phyloP scores from a whole-genome alignment of 2,113 vertebrate genomes.

The Aldabrachelys gigantea region DNA sequence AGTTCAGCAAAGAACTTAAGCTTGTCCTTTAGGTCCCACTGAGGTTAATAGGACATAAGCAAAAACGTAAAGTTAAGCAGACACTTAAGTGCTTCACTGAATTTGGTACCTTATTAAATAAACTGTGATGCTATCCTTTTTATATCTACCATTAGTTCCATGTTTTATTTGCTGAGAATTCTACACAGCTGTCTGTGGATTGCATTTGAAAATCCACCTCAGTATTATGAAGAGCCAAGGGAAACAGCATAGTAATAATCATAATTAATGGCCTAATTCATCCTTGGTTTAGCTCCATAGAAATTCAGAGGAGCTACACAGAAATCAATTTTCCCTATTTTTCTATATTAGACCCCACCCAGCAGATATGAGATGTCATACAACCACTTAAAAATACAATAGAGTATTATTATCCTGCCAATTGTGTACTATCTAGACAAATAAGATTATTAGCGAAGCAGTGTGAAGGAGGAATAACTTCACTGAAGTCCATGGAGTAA shows the following conservation, averaged over 20 bases:
- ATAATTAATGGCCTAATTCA: constrained; percentile 25
- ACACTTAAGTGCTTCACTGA: neutral
- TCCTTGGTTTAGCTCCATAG: neutral
- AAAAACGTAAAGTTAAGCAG: neutral
- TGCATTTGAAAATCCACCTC: constrained; percentile 35
- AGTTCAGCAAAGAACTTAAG: neutral
- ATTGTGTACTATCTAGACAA: neutral
- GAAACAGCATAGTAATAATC: neutral
- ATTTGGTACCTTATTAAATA: neutral
- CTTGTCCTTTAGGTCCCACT: neutral
- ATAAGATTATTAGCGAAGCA: neutral
- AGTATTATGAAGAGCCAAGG: constrained; percentile 20
- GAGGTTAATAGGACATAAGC: neutral
- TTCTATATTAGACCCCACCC: constrained; percentile 19
- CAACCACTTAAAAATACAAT: constrained; percentile 35
- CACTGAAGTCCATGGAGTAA: neutral
- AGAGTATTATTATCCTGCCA: constrained; percentile 6
- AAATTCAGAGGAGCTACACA: constrained; percentile 18
- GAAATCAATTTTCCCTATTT: neutral
- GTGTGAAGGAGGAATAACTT: neutral
- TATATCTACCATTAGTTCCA: neutral
- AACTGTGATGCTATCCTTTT: neutral
- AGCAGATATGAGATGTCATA: constrained; percentile 1
- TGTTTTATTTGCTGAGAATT: neutral
- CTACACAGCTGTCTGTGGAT: neutral